These are phyloP conservation scores for Caenorhabditis remanei DNA, from an alignment of 1,140 invertebrate genomes.

Conservation along the genomic window DNA sequence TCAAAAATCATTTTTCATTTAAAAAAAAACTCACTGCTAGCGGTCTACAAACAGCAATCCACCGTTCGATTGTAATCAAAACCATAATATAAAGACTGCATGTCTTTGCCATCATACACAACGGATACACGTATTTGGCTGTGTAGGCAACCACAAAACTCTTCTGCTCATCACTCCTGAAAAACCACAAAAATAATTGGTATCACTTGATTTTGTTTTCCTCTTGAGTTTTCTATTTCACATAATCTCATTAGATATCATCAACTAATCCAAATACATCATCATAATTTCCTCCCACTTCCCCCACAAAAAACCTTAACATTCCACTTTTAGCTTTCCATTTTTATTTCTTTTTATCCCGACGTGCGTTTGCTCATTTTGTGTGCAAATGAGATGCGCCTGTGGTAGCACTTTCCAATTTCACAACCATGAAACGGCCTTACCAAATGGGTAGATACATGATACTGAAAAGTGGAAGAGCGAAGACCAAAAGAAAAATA, in stretches of 20 bases:
- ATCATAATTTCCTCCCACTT: constrained; percentile 22
- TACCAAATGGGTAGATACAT: constrained; percentile 51
- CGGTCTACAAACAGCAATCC: constrained; percentile 39
- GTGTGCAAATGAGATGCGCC: constrained; percentile 39
- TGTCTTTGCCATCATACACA: constrained; percentile 47
- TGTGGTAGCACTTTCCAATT: constrained; percentile 25
- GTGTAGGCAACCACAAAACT: constrained; percentile 40
- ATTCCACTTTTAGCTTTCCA: constrained; percentile 9
- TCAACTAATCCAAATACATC: neutral
- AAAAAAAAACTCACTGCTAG: neutral
- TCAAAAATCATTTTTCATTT: neutral
- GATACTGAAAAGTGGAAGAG: constrained; percentile 47
- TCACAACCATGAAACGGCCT: neutral
- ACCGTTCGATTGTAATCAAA: constrained; percentile 29
- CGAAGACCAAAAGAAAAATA: constrained; percentile 43
- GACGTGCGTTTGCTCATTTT: constrained; percentile 44
- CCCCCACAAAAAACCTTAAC: neutral
- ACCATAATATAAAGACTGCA: constrained; percentile 51
- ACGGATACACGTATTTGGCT: constrained; percentile 39
- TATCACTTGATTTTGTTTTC: neutral
- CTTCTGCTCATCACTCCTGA: constrained; percentile 46
- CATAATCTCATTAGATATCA: neutral
- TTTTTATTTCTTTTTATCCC: neutral
- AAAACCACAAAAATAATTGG: neutral
- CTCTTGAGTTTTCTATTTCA: neutral